Base-by-base conservation (phyloP, 1,140 invertebrate genomes). In the Brachionus angularis region DNA sequence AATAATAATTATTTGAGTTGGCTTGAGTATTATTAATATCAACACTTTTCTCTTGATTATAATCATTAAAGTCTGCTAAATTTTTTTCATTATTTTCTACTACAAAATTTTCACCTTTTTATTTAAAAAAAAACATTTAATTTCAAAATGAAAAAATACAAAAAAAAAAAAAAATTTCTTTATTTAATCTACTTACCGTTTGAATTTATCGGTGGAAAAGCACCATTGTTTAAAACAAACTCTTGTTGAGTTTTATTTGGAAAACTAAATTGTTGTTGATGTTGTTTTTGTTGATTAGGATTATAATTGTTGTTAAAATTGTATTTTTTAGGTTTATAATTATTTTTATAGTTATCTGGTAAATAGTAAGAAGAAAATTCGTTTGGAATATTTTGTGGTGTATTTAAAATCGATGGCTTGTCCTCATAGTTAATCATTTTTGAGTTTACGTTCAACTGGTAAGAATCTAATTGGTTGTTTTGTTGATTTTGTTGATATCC, bases 131-230 rank as follows among this genome's bases (percentile, higher is more conserved):
- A 8, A n/a, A 12, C 18, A 16, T 44, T 44, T 5, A 3, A 44
- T 29, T 50, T 50, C 18, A 29, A n/a, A 27, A 23, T 1, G 29
- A 16, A 16, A 27, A 50, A 10, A n/a, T 47, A 21, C 25, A 46
- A 46, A 5, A 46, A 21, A 21, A 16, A 23, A 12, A 3, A 47
- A 47, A 21, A 23, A 23, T 5, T 21, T 49, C 27, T 16, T 21
- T 8, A 16, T 21, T 47, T 16, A 21, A 23, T 12, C 7, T 5
- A 58, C 53, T 39, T 58, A 58, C 53, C 10, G 23, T 18, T 39
- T 14, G 53, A 58, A 10, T 58, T 58, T 12, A 58, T 58, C 36
- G 53, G 53, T 14, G 53, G 53, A 23, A 58, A 58, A 2, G 53
- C 34, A 39, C 39, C 39, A 23, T 27, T 58, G 18, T 58, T 34